Conservation (phyloP, 2,797 vertebrate species). For the Craterocephalus amniculus region DNA sequence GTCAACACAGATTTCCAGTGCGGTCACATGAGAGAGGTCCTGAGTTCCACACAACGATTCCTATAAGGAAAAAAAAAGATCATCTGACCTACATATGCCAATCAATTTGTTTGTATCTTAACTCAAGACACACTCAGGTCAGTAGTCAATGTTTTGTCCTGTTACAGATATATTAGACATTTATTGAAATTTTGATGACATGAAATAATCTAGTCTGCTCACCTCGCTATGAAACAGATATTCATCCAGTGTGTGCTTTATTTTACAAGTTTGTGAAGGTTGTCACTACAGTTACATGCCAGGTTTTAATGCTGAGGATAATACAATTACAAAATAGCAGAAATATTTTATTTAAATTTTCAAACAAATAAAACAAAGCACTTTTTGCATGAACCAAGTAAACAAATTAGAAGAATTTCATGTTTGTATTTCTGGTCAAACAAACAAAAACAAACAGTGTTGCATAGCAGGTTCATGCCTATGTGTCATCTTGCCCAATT, state of each 20-base stretch:
- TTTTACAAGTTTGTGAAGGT: not conserved
- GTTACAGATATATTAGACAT: not conserved
- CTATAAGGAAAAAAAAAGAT: constrained; percentile 74
- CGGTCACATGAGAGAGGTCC: constrained; percentile 84
- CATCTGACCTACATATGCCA: not conserved
- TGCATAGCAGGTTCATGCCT: too few species aligned
- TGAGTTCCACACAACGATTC: constrained; percentile 82
- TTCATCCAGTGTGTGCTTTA: not conserved
- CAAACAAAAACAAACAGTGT: too few species aligned
- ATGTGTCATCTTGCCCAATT: too few species aligned
- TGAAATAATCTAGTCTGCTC: not conserved
- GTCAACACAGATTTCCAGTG: constrained; percentile 87
- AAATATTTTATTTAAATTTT: not conserved
- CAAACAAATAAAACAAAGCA: not conserved
- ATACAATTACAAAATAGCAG: not conserved
- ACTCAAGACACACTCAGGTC: not conserved
- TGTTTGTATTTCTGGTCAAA: not conserved
- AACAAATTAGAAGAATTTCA: not conserved
- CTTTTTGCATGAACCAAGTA: not conserved
- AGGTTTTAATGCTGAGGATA: not conserved
- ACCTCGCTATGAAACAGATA: too few species aligned
- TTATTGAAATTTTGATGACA: not conserved
- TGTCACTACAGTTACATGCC: not conserved
- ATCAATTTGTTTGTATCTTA: constrained; percentile 3
- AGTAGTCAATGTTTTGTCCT: not conserved